Evolutionary conservation across 2,888 invertebrate genomes (phyloP).

Genomic region (Blastobasis adustella): DNA sequence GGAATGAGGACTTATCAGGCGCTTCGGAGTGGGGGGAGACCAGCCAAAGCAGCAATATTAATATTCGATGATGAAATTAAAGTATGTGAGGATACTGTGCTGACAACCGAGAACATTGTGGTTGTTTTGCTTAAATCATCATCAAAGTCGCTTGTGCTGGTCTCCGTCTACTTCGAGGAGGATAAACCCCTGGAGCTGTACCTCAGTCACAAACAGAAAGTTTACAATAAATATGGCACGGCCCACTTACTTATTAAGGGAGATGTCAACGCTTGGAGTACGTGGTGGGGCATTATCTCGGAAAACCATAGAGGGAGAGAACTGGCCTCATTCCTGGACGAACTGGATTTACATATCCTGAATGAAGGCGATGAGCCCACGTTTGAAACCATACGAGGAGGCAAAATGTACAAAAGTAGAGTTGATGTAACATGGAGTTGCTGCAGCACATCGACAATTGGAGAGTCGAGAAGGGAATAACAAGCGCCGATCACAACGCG

Average conservation of each 20-base stretch:
- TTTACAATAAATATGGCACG: neutral
- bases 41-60: conserved; percentile 9
- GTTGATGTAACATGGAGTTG: neutral
- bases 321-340: neutral
- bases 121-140: neutral
- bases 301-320: neutral
- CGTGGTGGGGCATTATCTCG: conserved; percentile 2
- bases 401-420: neutral
- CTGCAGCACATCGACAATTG: neutral
- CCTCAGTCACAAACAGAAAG: neutral
- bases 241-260: neutral
- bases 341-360: neutral
- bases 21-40: neutral
- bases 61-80: neutral
- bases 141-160: neutral
- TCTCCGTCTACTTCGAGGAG: neutral
- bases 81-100: neutral
- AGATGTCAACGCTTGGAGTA: conserved; percentile 2
- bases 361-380: neutral
- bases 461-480: neutral
- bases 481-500: neutral
- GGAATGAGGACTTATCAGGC: conserved; percentile 4
- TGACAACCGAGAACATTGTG: neutral
- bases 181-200: neutral
- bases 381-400: neutral